Evolutionary conservation across 1,140 invertebrate species (phyloP).

Genomic region (Penaeus chinensis): DNA sequence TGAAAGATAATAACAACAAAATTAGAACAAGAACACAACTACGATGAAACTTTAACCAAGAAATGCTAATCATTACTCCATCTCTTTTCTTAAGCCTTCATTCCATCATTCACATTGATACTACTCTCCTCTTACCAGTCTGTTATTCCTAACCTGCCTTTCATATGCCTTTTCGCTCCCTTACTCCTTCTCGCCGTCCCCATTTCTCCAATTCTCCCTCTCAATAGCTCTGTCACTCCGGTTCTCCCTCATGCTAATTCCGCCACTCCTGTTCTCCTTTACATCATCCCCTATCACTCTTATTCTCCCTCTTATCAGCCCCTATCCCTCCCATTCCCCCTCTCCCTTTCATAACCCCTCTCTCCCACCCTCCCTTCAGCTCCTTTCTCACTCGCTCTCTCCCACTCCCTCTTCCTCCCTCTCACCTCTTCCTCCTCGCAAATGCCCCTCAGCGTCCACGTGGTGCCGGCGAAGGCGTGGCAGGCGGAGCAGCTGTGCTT

Average conservation of each 20-base stretch:
- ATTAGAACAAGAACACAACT: no score
- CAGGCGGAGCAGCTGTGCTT: slow-evolving; percentile 58
- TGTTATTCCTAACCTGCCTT: no score
- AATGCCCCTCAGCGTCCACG: slow-evolving; percentile 61
- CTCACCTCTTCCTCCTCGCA: slow-evolving; percentile 56
- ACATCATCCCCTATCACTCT: neutral
- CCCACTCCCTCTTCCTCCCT: no score
- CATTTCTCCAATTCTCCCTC: neutral
- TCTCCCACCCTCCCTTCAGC: no score
- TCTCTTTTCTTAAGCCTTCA: no score
- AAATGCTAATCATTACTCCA: no score
- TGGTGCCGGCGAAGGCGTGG: slow-evolving; percentile 34
- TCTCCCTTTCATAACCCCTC: neutral
- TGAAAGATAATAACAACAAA: no score
- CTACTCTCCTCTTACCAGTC: no score
- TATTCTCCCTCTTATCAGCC: neutral
- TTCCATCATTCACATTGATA: no score
- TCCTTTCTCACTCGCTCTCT: neutral
- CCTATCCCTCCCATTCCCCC: slow-evolving; percentile 22
- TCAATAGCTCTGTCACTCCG: neutral
- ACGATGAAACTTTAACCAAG: no score
- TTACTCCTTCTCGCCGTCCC: no score
- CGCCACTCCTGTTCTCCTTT: neutral
- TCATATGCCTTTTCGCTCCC: no score
- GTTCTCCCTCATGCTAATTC: neutral